Evolutionary conservation across 2,797 vertebrate species (phyloP).

Genomic region (Myiotriccus ornatus): DNA sequence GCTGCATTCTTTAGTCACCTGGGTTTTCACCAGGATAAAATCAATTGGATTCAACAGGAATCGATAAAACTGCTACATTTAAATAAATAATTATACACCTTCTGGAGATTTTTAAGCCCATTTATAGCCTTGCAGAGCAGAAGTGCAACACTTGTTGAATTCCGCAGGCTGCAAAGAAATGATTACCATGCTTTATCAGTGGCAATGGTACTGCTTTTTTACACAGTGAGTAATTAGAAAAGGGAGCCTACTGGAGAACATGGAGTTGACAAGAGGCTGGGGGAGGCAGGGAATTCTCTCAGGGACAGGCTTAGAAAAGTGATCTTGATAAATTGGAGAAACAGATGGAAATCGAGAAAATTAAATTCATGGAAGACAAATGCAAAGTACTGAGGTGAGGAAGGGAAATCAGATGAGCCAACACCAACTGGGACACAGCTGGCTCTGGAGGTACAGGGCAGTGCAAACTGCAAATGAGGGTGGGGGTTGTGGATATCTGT

Average conservation of each 20-base stretch:
- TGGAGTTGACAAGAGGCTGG: not conserved
- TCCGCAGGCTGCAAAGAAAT: not conserved
- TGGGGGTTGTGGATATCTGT: not conserved
- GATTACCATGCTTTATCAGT: not conserved
- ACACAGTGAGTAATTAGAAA: not conserved
- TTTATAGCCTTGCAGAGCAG: not conserved
- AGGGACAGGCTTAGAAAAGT: not conserved
- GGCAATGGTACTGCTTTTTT: not conserved
- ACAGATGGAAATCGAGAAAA: not conserved
- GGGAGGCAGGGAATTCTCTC: not conserved
- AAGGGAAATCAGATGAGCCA: not conserved
- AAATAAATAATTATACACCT: slow-evolving; percentile 33
- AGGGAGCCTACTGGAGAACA: not conserved
- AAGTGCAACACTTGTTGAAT: not conserved
- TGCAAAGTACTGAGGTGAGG: not conserved
- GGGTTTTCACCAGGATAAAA: slow-evolving; percentile 4
- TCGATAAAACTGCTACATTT: not conserved
- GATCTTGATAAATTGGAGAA: not conserved
- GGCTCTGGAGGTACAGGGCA: not conserved
- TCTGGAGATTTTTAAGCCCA: not conserved
- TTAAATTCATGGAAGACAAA: not conserved
- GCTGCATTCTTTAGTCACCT: slow-evolving; percentile 13
- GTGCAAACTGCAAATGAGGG: accelerated
- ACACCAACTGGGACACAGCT: not conserved
- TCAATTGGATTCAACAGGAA: not conserved